These are phyloP conservation scores for Chunga burmeisteri DNA, from an alignment of 2,113 vertebrate species.

Conservation along the genomic window DNA sequence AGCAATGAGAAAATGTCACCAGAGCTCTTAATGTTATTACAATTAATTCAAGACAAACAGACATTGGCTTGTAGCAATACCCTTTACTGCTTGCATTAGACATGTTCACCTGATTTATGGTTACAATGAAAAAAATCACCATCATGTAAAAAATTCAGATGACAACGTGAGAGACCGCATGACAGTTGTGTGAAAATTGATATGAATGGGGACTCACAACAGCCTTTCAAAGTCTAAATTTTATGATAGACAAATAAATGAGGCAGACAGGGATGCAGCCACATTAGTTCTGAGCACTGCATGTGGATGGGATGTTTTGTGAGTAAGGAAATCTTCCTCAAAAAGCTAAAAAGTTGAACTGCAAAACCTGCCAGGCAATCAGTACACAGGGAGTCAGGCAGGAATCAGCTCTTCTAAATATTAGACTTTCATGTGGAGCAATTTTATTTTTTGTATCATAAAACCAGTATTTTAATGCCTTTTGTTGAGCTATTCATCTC, in stretches of 20 bases:
- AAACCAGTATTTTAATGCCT: not conserved
- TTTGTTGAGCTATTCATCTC: not conserved
- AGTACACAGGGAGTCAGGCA: not conserved
- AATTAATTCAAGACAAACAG: not conserved
- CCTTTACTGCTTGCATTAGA: not conserved
- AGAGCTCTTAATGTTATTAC: not conserved
- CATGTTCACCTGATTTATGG: not conserved
- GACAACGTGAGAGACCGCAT: accelerated
- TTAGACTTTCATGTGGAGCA: not conserved
- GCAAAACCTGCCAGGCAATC: not conserved
- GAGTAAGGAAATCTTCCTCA: not conserved
- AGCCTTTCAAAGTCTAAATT: not conserved
- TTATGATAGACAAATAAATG: not conserved
- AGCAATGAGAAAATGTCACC: not conserved
- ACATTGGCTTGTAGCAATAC: not conserved
- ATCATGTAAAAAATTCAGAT: not conserved
- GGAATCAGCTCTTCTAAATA: not conserved
- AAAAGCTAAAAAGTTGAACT: not conserved
- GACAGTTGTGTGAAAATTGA: not conserved
- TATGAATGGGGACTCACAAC: not conserved
- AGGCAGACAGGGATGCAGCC: not conserved
- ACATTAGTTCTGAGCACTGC: not conserved
- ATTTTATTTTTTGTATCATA: not conserved
- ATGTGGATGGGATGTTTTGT: not conserved
- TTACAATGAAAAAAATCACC: not conserved